These are phyloP conservation scores for Mizuhopecten yessoensis DNA, from an alignment of 1,140 invertebrate species.

Conservation along the genomic window DNA sequence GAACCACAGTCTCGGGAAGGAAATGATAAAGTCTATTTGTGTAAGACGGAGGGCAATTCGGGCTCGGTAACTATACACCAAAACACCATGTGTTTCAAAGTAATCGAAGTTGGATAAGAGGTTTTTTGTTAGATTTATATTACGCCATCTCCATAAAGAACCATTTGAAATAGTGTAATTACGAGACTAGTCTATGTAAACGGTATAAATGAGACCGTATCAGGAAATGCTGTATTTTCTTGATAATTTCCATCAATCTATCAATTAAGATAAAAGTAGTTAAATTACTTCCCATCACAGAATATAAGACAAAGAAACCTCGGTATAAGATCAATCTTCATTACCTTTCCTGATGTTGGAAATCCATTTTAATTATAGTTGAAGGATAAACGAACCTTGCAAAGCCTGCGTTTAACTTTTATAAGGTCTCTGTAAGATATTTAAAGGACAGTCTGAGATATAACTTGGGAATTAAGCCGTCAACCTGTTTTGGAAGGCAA, in stretches of 20 bases:
- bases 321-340: neutral
- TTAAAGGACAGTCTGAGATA: constrained; percentile 6
- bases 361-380: constrained; percentile 22
- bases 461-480: constrained; percentile 15
- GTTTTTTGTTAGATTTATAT: constrained; percentile 38
- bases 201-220: neutral
- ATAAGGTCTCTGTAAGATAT: constrained; percentile 14
- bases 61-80: neutral
- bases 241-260: constrained; percentile 29
- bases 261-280: constrained; percentile 4
- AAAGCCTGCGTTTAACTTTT: constrained; percentile 9
- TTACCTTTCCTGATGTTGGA: constrained; percentile 23
- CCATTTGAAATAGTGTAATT: constrained; percentile 20
- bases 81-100: neutral
- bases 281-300: neutral
- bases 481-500: constrained; percentile 37
- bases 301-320: neutral
- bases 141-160: constrained; percentile 1
- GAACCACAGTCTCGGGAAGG: neutral
- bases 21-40: constrained; percentile 8
- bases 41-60: neutral
- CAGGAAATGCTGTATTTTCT: neutral
- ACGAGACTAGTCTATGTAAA: neutral
- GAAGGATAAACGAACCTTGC: constrained; percentile 32
- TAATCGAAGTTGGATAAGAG: constrained; percentile 6